A percentile compares a stretch with the other conserved stretches of the same genome.
These are phyloP conservation scores for Ectemnius lituratus DNA, from an alignment of 2,888 invertebrate genomes.

Conservation along the genomic window DNA sequence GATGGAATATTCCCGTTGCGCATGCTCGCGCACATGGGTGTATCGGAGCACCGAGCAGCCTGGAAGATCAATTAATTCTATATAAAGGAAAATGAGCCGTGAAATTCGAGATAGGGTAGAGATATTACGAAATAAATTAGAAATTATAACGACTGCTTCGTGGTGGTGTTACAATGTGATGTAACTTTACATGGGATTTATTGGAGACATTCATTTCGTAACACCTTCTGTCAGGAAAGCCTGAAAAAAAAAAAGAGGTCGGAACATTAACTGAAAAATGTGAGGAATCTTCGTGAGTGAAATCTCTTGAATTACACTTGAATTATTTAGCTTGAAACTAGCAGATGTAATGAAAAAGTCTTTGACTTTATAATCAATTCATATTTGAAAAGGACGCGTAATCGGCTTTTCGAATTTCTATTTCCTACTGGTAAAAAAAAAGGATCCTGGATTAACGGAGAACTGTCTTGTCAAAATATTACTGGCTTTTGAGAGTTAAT, in stretches of 20 bases:
- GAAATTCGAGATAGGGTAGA: conserved; percentile 40
- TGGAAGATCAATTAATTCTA: conserved; percentile 45
- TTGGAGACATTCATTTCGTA: conserved; percentile 41
- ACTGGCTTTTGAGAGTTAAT: neutral
- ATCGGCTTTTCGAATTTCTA: no score
- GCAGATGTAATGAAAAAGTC: no score
- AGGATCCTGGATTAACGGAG: neutral
- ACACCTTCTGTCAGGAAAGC: neutral
- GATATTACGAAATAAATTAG: conserved; percentile 56
- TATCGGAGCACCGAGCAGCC: conserved; percentile 4
- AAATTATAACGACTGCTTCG: conserved; percentile 43
- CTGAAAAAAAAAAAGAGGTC: neutral
- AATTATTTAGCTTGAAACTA: no score
- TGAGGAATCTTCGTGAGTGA: neutral
- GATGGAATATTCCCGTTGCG: no score
- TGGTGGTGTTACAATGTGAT: conserved; percentile 25
- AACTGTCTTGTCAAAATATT: conserved; percentile 3
- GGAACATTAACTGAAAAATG: neutral
- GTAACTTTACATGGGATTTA: conserved; percentile 36
- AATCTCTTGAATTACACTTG: neutral
- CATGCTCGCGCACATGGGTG: no score
- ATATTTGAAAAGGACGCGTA: no score
- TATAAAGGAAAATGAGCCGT: conserved; percentile 39
- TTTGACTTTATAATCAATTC: no score
- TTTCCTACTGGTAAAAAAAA: no score